Conservation (phyloP, 2,113 vertebrate species). For the Platysternon megacephalum region DNA sequence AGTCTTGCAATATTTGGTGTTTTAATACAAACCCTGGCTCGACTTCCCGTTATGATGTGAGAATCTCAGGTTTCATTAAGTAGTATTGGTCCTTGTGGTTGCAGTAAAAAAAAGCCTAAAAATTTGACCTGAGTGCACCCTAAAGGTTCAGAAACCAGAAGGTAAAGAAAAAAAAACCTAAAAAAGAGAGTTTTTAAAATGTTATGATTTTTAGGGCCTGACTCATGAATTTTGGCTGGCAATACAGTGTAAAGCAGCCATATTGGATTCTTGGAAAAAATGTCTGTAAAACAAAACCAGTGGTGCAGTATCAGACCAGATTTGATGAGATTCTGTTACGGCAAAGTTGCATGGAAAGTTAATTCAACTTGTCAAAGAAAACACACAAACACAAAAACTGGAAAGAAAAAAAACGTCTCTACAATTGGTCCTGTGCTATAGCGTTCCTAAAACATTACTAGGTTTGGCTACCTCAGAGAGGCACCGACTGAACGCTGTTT, state of each 20-base stretch:
- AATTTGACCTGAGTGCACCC: not conserved
- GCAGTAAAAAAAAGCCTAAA: not conserved
- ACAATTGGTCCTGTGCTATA: not conserved
- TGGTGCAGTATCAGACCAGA: not conserved
- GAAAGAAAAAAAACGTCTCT: not conserved
- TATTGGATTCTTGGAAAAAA: not conserved
- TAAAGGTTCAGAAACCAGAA: slow-evolving; percentile 10
- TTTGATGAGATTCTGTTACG: not conserved
- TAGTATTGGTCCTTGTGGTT: not conserved
- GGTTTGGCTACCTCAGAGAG: not conserved
- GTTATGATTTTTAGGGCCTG: not conserved
- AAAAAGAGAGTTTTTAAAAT: not conserved
- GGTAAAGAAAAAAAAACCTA: not conserved
- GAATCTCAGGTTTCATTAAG: not conserved
- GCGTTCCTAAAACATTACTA: accelerated
- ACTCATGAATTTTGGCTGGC: accelerated
- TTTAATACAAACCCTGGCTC: not conserved
- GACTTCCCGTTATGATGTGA: not conserved
- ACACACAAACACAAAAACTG: not conserved
- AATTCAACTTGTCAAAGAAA: not conserved
- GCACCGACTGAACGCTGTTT: not conserved
- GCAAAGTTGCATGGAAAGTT: not conserved
- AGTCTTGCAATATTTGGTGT: not conserved
- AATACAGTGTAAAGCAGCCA: not conserved
- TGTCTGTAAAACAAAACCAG: not conserved